Evolutionary conservation across 37 sponge, comb jelly and placozoan genomes (phyloP).

Genomic region (Bolinopsis microptera): DNA sequence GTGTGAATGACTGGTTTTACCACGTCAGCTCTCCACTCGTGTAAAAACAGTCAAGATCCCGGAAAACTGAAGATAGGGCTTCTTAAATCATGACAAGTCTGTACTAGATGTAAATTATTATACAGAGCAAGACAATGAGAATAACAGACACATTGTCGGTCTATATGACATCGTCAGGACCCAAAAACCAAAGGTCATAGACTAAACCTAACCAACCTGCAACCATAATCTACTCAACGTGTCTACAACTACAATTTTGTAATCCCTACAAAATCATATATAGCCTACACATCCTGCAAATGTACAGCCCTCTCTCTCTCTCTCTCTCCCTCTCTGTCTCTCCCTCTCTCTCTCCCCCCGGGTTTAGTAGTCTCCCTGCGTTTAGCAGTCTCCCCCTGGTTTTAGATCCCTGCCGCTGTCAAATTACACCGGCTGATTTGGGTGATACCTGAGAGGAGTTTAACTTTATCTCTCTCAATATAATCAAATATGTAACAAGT

Average conservation of each 20-base stretch:
- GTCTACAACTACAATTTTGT: neutral
- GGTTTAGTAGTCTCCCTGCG: no score
- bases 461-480: neutral
- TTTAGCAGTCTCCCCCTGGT: no score
- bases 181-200: neutral
- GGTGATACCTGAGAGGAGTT: neutral
- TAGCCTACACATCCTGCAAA: no score
- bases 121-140: neutral
- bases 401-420: no score
- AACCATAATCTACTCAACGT: neutral
- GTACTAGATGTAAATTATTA: neutral
- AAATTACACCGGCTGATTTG: no score
- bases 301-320: no score
- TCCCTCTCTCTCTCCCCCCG: no score
- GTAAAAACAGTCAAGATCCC: neutral
- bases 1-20: neutral
- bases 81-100: neutral
- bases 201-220: neutral
- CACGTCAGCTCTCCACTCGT: neutral
- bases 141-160: neutral
- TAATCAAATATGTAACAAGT: neutral
- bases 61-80: neutral
- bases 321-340: no score
- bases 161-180: neutral
- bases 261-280: neutral